Percentiles rank a stretch among this genome's conserved stretches.
Conservation (phyloP, 2,797 vertebrate species). For the Ptychadena robeensis region DNA sequence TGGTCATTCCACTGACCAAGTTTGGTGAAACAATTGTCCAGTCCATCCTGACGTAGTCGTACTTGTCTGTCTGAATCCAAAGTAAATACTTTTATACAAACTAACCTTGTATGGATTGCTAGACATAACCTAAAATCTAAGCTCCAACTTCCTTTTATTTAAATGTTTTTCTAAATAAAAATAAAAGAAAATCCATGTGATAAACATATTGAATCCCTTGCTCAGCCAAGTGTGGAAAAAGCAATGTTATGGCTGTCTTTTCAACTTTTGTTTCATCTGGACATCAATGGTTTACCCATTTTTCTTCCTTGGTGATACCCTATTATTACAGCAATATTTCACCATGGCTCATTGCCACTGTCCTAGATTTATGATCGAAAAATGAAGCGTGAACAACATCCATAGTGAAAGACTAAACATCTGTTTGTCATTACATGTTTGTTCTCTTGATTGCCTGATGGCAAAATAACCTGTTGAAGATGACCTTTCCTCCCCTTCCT, state of each 20-base stretch:
- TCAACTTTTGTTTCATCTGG: conserved; percentile 51
- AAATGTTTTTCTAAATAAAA: too few species aligned
- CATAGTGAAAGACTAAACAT: conserved; percentile 50
- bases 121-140: neutral
- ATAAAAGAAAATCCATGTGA: neutral
- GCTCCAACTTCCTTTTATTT: neutral
- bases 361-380: conserved; percentile 53
- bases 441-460: conserved; percentile 41
- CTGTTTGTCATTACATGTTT: conserved; percentile 59
- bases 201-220: neutral
- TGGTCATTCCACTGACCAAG: too few species aligned
- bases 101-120: neutral
- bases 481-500: conserved; percentile 39
- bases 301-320: conserved; percentile 50
- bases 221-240: neutral
- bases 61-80: too few species aligned
- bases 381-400: conserved; percentile 40
- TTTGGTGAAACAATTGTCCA: too few species aligned
- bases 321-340: conserved; percentile 60
- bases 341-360: conserved; percentile 52
- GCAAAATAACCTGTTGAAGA: conserved; percentile 53
- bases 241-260: neutral
- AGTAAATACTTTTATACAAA: too few species aligned
- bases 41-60: too few species aligned
- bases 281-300: conserved; percentile 53